Base-by-base conservation (phyloP, 1,140 invertebrate species). In the Caenorhabditis tropicalis region DNA sequence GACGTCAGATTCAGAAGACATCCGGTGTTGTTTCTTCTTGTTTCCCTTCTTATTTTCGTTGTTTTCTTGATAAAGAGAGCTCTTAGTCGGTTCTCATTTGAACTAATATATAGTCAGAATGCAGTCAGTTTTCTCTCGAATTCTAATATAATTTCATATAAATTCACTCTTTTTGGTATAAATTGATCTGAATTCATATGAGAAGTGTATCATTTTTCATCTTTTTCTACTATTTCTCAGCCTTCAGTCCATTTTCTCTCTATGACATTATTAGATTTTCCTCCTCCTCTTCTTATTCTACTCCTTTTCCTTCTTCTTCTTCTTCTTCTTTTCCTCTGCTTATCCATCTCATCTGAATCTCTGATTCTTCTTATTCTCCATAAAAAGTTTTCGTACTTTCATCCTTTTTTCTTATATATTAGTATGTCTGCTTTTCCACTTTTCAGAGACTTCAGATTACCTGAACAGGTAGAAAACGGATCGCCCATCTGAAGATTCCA, bases 1-100 rank as follows among this genome's bases (percentile, higher is more conserved):
- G 36, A 39, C 65, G 65, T 74, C 65, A 74, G 65, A 74, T 74
- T 74, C 65, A 74, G 65, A 74, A 74, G 65, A 74, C 65, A 74
- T 74, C 65, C 65, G 65, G 65, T 24, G 65, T 36, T 74, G 65
- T 74, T 74, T 74, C 65, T 74, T 74, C 36, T 74, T 74, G 36
- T 74, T 74, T 74, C 24, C 33, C n/a, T 6, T 31, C 19, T 10
- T 43, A n/a, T 15, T 74, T 43, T 21, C 12, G 33, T 36, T 65
- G 27, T 58, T 53, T 53, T 53, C 49, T 53, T 16, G n/a, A 60
- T 27, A 12, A n/a, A n/a, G 56, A 15, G 31, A 65, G 65, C 36
- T 74, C 65, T 74, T 74, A 46, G 29, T 5, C 36, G 36, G 21
- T n/a, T n/a, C 31, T 33, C 58, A 65, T 33, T 33, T 24, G 21